A percentile compares a stretch with the other conserved stretches of the same genome.
phyloP scores from a whole-genome alignment of 2,113 vertebrate species.

The Montifringilla adamsi region DNA sequence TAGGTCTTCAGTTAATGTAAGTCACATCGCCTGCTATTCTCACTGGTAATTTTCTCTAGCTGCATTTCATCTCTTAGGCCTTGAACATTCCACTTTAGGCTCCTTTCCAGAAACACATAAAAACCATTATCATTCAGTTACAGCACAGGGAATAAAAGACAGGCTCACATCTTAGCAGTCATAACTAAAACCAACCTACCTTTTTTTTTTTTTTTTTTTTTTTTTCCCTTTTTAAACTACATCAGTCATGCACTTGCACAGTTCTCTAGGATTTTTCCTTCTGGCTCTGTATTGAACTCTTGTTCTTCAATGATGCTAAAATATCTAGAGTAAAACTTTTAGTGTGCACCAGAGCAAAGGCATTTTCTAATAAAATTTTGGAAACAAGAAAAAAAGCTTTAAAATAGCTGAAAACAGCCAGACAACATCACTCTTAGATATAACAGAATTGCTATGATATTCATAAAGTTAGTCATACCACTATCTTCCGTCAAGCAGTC shows the following conservation, averaged over 20 bases:
- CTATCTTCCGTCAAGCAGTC: neutral
- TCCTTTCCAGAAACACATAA: conserved; percentile 41
- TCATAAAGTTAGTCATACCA: neutral
- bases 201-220: neutral
- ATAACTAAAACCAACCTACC: conserved; percentile 43
- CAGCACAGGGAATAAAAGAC: conserved; percentile 45
- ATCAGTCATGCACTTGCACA: neutral
- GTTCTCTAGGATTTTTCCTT: neutral
- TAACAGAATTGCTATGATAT: neutral
- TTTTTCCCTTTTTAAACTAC: neutral
- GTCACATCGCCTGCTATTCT: conserved; percentile 22
- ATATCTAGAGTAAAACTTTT: neutral
- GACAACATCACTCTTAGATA: neutral
- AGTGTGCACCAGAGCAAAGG: neutral
- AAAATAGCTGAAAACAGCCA: neutral
- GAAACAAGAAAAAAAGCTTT: neutral
- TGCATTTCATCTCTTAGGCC: conserved; percentile 7
- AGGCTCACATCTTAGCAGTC: conserved; percentile 6
- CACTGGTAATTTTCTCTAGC: conserved; percentile 31
- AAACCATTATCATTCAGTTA: conserved; percentile 22
- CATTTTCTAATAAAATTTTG: neutral
- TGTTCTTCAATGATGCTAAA: neutral
- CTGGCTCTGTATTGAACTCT: neutral
- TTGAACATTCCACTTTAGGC: conserved; percentile 4
- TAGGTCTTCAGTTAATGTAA: conserved; percentile 13